These are phyloP conservation scores for Scolanthus callimorphus DNA, from an alignment of 92 coral and sea anemone species.

Conservation along the genomic window DNA sequence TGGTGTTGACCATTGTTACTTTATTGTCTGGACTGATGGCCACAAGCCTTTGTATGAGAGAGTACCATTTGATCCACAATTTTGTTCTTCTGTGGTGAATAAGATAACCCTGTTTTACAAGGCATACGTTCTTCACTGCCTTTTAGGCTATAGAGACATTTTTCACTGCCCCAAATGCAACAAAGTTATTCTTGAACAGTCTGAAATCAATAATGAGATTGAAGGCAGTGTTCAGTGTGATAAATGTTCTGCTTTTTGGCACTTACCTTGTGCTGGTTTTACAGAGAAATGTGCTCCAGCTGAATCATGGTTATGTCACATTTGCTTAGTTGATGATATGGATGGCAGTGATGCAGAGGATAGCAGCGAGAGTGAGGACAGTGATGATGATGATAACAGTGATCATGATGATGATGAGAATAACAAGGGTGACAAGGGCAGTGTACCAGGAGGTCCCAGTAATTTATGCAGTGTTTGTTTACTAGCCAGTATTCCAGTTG, in stretches of 20 bases:
- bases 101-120: constrained; percentile 30
- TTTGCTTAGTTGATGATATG: constrained; percentile 9
- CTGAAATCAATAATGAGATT: constrained; percentile 17
- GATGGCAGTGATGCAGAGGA: constrained; percentile 4
- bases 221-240: constrained; percentile 22
- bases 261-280: constrained; percentile 15
- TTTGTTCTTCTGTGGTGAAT: constrained; percentile 8
- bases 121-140: constrained; percentile 31
- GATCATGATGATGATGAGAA: too few species aligned
- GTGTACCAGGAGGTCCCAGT: too few species aligned
- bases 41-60: constrained; percentile 12
- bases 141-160: constrained; percentile 22
- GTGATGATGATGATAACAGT: too few species aligned
- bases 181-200: constrained; percentile 30
- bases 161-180: constrained; percentile 32
- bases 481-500: too few species aligned
- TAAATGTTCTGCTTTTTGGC: constrained; percentile 11
- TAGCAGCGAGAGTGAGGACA: background rate
- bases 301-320: constrained; percentile 26
- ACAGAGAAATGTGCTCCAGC: background rate
- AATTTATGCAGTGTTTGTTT: too few species aligned
- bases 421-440: too few species aligned
- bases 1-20: too few species aligned
- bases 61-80: constrained; percentile 1
- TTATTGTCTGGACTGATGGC: constrained; percentile 30